Base-by-base conservation (phyloP, 2,113 vertebrate species). In the Osmerus eperlanus region DNA sequence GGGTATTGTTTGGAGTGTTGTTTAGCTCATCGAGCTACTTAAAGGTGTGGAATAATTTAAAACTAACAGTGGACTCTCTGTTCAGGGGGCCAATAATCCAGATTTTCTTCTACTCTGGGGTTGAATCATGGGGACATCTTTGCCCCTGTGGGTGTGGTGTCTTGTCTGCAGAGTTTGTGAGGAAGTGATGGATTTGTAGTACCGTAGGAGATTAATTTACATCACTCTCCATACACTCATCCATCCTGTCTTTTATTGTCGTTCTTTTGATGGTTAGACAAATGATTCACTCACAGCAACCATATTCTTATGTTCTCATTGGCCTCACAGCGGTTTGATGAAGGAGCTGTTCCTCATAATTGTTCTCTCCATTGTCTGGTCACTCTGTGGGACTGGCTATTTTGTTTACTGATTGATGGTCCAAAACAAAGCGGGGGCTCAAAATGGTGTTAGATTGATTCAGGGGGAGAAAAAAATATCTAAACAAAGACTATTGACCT, bases 1-100 rank as follows among this genome's bases (percentile, higher is more conserved):
- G 83, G 85, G 76, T 56, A 73, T 74, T 86, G 82, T 84, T 84
- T 74, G 13, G 65, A 67, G 67, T 79, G 78, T 78, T 85, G 83
- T 70, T 77, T 11, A 47, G 82, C 81, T 83, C 82, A 81, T 73
- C 25, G 65, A 79, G 81, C 84, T 61, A 74, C 80, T 80, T 83
- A 87, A 88, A 81, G 86, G 85, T 77, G 81, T 83, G 82, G 81
- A 89, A 87, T 82, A 68, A 83, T 88, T 86, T 85, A 75, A 91
- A 85, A 84, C 75, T 74, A 84, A 87, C 81, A 68, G 76, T 84
- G 68, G 82, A 75, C 75, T 81, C 69, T 73, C 28, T 65, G 74
- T 85, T 86, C 75, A 68, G 55, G 61, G 73, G 70, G 64, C 79
- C 81, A 83, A 85, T 81, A 16, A 77, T 80, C 82, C 74, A 66